phyloP scores from a whole-genome alignment of 2,113 vertebrate genomes.

The Platycercus adscitus region DNA sequence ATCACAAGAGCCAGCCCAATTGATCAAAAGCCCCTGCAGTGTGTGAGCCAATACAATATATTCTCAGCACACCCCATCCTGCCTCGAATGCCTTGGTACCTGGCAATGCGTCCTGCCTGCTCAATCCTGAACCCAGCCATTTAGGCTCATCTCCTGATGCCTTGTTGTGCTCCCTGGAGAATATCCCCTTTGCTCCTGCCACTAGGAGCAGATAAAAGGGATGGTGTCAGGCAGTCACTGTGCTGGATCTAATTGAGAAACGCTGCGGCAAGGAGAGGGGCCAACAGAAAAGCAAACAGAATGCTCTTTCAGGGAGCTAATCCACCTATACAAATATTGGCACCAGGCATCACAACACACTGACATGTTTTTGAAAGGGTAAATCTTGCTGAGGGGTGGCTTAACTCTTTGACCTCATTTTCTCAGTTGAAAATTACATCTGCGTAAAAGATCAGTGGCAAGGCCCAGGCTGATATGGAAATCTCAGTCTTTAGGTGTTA shows the following conservation, averaged over 20 bases:
- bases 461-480: not conserved
- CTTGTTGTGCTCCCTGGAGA: not conserved
- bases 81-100: not conserved
- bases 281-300: slow-evolving; percentile 48
- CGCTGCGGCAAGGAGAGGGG: slow-evolving; percentile 13
- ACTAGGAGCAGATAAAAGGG: not conserved
- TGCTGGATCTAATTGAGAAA: slow-evolving; percentile 31
- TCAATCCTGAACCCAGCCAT: not conserved
- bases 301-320: slow-evolving; percentile 25
- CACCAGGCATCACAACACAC: not conserved
- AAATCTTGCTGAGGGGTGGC: slow-evolving; percentile 52
- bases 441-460: slow-evolving; percentile 18
- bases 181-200: not conserved
- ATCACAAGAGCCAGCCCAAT: slow-evolving; percentile 32
- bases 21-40: not conserved
- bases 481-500: not conserved
- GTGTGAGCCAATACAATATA: not conserved
- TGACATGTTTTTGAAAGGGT: slow-evolving; percentile 45
- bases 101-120: not conserved
- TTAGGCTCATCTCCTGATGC: not conserved
- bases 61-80: not conserved
- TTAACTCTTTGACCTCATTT: slow-evolving; percentile 65
- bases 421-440: slow-evolving; percentile 17
- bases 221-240: not conserved
- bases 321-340: slow-evolving; percentile 55